Base-by-base conservation (phyloP, 2,888 invertebrate genomes). In the Drosophila melanocephala region DNA sequence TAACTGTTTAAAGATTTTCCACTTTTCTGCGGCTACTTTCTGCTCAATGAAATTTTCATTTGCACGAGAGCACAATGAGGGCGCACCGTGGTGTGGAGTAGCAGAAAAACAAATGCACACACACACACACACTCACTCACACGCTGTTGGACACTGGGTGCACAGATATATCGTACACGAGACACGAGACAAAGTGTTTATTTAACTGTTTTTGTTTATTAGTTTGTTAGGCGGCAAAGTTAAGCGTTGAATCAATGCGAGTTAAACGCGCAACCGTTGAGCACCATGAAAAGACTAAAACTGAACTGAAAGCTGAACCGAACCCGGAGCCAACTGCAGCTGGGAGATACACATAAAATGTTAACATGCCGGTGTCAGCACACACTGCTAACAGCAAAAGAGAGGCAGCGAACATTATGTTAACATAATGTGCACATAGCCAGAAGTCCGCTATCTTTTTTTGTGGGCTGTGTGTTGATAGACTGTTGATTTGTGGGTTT, bases 41-140 rank as follows among this genome's bases (percentile, higher is more conserved):
- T 74, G 90, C 90, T 87, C 90, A 90, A 87, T 87, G 87, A 90
- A 84, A 87, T 87, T 87, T 87, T 87, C 87, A 87, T 87, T 84
- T 87, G 90, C 87, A 90, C 87, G 84, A 87, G 87, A 90, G 87
- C 87, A 87, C 87, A 87, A 87, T 90, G 87, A 90, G 87, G 87
- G 90, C 87, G 90, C 77, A 89, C 79, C 72, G 78, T 77, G 71
- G 78, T 73, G 74, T 81, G 81, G 60, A 75, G 60, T 62, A 51
- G 61, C 72, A 65, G 67, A 57, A 59, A 72, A 76, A 69, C 61
- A 63, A 68, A 63, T 75, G 73, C 77, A 63, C 63, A 76, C 67
- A 79, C 64, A 63, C 56, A 57, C 37, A 51, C 47, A 72, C 57
- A 69, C 60, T 67, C 59, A 59, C 16, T 39, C 67, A 50, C 39